Base-by-base conservation (phyloP, 2,113 vertebrate species). In the Ammospiza caudacuta region DNA sequence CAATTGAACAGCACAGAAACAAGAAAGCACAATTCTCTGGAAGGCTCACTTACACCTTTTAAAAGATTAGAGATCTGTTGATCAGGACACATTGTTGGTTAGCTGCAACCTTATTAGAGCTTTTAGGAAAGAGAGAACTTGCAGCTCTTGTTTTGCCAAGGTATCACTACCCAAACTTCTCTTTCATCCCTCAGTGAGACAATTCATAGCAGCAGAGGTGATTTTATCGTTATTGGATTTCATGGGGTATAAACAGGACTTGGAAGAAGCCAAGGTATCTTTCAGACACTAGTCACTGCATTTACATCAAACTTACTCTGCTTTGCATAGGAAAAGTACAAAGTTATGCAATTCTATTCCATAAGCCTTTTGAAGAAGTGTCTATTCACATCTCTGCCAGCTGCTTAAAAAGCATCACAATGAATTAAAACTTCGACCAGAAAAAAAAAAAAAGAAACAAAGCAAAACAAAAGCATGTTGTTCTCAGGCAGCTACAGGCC, bases 381-480 rank as follows among this genome's bases (percentile, higher is more conserved):
- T 89, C 72, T 58, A 72, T 67, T 67, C 89, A 62, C 70, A 66
- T 62, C 78, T 74, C 76, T 94, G 94, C 77, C 87, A 97, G 92
- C 89, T 79, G 62, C 73, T 92, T 82, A 92, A 95, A 97, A 95
- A 95, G 81, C 95, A 96, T 63, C 64, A 78, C 81, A 90, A 84
- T 74, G 84, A 95, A 96, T 91, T 94, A 96, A 94, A 90, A 96
- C 54, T 95, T 96, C 74, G 73, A 87, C 49, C 55, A 92, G 54
- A 87, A 89, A 78, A 41, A 39, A 66, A 91, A 51, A 43, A 31
- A 33, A 78, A 62, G 25, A 78, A 83, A 78, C 51, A 87, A 87
- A 96, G 35, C 68, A 84, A 63, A 76, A 83, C 75, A 90, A 89
- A 93, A 96, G 94, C 96, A 89, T n/a, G 67, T 82, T 87, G 77